phyloP scores from a whole-genome alignment of 2,888 invertebrate species.

The Amphipoea lucens region DNA sequence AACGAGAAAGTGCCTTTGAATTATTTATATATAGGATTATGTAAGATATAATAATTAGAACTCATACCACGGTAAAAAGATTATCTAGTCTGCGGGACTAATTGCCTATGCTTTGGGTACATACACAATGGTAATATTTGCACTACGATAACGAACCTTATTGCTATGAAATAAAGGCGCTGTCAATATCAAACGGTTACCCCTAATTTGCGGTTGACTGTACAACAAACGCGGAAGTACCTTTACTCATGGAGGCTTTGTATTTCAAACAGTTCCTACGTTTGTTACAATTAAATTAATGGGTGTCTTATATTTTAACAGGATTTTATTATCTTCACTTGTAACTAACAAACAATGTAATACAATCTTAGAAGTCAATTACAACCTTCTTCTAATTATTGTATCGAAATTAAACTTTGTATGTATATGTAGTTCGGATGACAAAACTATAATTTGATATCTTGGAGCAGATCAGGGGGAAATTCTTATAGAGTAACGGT shows the following conservation, averaged over 20 bases:
- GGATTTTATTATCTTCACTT: no score
- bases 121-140: no score
- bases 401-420: not conserved
- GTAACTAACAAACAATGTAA: no score
- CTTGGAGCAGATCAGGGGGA: not conserved
- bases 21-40: conserved; percentile 35
- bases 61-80: not conserved
- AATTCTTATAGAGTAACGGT: no score
- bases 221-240: not conserved
- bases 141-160: not conserved
- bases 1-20: conserved; percentile 21
- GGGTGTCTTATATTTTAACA: no score
- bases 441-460: not conserved
- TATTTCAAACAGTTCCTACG: not conserved
- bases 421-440: not conserved
- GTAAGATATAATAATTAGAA: not conserved
- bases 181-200: no score
- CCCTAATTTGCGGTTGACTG: not conserved
- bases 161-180: not conserved
- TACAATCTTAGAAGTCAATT: not conserved
- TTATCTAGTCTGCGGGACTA: not conserved
- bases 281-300: no score
- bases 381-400: not conserved
- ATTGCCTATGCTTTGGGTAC: not conserved
- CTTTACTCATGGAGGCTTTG: not conserved